These are phyloP conservation scores for Pseudomyrmex gracilis DNA, from an alignment of 1,140 invertebrate species.

Conservation along the genomic window DNA sequence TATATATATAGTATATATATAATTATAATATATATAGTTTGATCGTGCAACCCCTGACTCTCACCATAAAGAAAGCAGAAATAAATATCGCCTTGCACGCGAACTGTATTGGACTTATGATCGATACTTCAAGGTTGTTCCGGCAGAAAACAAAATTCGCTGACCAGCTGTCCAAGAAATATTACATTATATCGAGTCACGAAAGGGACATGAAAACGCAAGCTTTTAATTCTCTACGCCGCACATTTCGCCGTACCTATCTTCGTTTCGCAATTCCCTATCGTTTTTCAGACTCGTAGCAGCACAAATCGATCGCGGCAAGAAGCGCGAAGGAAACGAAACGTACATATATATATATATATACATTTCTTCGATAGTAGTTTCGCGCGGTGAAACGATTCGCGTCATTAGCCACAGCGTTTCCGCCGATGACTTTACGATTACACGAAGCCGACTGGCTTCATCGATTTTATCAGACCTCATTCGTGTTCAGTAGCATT, in stretches of 20 bases:
- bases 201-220: conserved; percentile 51
- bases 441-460: conserved; percentile 37
- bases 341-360: conserved; percentile 13
- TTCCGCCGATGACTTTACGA: conserved; percentile 58
- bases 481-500: conserved; percentile 22
- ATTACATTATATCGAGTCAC: background rate
- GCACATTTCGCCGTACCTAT: conserved; percentile 41
- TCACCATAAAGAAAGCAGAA: background rate
- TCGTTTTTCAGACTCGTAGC: conserved; percentile 67
- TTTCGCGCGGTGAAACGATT: conserved; percentile 44
- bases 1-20: background rate
- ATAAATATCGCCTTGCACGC: background rate
- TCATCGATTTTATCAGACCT: conserved; percentile 54
- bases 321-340: conserved; percentile 48
- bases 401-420: conserved; percentile 58
- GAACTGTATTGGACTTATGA: background rate
- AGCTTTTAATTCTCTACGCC: conserved; percentile 64
- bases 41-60: background rate
- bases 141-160: background rate
- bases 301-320: conserved; percentile 68
- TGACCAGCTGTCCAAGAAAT: background rate
- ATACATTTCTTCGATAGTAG: conserved; percentile 38
- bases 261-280: conserved; percentile 58
- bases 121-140: background rate
- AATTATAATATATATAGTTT: background rate